phyloP scores from a whole-genome alignment of 1,140 invertebrate species.

The Drosophila cardini region DNA sequence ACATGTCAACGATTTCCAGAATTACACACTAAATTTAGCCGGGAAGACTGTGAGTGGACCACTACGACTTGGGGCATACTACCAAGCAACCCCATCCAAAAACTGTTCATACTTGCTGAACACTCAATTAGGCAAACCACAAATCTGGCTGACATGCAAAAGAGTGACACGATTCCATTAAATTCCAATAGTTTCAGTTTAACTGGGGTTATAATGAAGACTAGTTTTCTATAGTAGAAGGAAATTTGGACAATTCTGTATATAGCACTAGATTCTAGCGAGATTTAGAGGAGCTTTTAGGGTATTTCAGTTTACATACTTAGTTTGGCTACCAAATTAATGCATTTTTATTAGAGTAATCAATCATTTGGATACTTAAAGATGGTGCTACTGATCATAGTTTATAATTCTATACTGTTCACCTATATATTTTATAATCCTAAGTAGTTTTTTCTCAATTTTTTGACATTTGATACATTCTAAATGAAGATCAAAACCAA shows the following conservation, averaged over 20 bases:
- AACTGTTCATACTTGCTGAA: conserved; percentile 35
- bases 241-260: neutral
- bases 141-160: conserved; percentile 67
- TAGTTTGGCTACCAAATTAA: no score
- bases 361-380: no score
- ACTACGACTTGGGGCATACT: neutral
- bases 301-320: no score
- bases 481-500: no score
- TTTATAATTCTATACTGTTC: no score
- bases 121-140: conserved; percentile 64
- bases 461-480: no score
- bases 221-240: neutral
- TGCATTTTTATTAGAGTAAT: no score
- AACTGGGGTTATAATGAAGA: conserved; percentile 2
- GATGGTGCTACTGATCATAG: no score
- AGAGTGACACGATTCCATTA: conserved; percentile 53
- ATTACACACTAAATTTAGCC: conserved; percentile 83
- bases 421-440: no score
- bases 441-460: no score
- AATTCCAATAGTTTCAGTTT: conserved; percentile 11
- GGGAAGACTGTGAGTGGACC: conserved; percentile 30
- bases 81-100: neutral
- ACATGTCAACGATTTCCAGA: conserved; percentile 78
- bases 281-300: no score
- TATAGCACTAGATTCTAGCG: no score